These are phyloP conservation scores for Lepidocyrtoides sp. DNA, from an alignment of 2,888 invertebrate species.

Conservation along the genomic window DNA sequence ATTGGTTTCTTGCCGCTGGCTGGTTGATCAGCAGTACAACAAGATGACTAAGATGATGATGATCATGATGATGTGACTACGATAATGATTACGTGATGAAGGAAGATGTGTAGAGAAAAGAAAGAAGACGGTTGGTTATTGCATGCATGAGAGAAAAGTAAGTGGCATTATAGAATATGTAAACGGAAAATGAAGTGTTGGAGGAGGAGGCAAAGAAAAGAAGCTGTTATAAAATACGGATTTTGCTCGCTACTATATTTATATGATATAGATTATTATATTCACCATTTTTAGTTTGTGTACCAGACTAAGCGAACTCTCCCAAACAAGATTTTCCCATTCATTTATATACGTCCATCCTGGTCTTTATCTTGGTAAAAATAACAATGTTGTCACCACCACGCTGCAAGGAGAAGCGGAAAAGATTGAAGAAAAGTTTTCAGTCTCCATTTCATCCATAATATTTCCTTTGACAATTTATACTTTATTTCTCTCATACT, in stretches of 20 bases:
- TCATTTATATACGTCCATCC: slow-evolving; percentile 43
- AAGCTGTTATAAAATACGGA: slow-evolving; percentile 71
- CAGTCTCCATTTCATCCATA: slow-evolving; percentile 7
- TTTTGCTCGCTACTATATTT: neutral
- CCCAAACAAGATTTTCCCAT: slow-evolving; percentile 67
- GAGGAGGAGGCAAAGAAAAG: slow-evolving; percentile 40
- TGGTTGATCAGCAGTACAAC: slow-evolving; percentile 58
- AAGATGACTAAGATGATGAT: slow-evolving; percentile 57
- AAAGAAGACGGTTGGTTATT: slow-evolving; percentile 43
- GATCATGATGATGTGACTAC: no score
- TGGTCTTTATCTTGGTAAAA: slow-evolving; percentile 1
- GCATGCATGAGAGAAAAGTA: slow-evolving; percentile 35
- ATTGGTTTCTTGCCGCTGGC: slow-evolving; percentile 73
- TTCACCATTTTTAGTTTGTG: neutral
- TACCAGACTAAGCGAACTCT: neutral
- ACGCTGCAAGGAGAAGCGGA: slow-evolving; percentile 42
- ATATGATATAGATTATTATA: neutral
- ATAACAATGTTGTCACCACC: slow-evolving; percentile 65
- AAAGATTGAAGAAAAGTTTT: slow-evolving; percentile 72
- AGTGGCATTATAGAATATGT: slow-evolving; percentile 74
- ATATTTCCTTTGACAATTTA: slow-evolving; percentile 13
- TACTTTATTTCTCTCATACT: neutral
- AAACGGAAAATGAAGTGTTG: slow-evolving; percentile 61
- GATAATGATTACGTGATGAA: slow-evolving; percentile 15
- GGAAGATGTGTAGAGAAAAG: slow-evolving; percentile 28